A percentile compares a stretch with the other conserved stretches of the same genome.
Conservation (phyloP, 2,113 vertebrate genomes). For the Rattus rattus region DNA sequence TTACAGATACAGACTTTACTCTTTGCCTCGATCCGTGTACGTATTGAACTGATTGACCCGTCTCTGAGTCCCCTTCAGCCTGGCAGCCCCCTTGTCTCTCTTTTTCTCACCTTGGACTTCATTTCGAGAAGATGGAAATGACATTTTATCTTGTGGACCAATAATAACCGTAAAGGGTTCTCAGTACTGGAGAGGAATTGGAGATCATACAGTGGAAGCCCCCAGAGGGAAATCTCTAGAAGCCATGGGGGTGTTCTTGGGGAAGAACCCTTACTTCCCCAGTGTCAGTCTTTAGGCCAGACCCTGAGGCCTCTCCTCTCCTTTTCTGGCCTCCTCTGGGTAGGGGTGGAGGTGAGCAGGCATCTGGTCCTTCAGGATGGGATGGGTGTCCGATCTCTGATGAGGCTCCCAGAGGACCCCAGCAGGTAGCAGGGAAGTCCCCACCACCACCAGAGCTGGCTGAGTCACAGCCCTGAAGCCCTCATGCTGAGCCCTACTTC, state of each 20-base stretch:
- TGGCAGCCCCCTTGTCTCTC: background rate
- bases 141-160: background rate
- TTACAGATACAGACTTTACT: background rate
- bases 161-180: background rate
- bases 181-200: background rate
- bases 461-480: background rate
- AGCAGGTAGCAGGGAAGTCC: background rate
- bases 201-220: background rate
- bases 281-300: background rate
- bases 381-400: background rate
- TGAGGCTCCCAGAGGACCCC: background rate
- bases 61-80: background rate
- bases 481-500: constrained; percentile 65
- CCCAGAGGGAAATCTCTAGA: background rate
- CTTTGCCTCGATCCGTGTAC: background rate
- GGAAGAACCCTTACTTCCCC: background rate
- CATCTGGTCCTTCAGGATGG: background rate
- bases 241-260: background rate
- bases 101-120: background rate
- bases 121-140: background rate
- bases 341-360: constrained; percentile 4
- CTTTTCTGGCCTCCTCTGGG: background rate
- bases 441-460: background rate
- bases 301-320: background rate
- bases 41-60: rapidly evolving